Evolutionary conservation across 1,140 invertebrate genomes (phyloP).

Genomic region (Aradophagus sp.): DNA sequence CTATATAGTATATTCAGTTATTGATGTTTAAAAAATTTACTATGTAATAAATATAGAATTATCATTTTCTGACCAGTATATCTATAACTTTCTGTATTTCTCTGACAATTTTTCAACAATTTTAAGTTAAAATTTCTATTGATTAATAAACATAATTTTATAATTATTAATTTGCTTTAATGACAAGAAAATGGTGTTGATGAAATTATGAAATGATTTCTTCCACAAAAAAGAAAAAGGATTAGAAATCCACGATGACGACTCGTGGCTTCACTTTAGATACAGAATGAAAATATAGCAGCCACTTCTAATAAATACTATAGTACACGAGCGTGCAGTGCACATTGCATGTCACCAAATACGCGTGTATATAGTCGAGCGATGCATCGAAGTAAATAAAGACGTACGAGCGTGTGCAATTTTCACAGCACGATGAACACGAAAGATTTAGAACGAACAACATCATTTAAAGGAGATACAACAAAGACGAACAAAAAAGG

Average conservation of each 20-base stretch:
- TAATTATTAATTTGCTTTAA: too few relatives aligned
- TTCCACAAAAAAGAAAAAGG: too few relatives aligned
- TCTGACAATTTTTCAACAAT: too few relatives aligned
- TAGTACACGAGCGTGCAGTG: conserved; percentile 18
- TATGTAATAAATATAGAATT: too few relatives aligned
- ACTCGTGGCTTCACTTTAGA: conserved; percentile 17
- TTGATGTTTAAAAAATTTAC: too few relatives aligned
- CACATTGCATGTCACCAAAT: conserved; percentile 36
- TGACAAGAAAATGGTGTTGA: too few relatives aligned
- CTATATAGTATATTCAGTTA: too few relatives aligned
- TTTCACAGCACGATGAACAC: conserved; percentile 29
- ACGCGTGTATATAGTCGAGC: conserved; percentile 16
- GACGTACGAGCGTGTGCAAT: conserved; percentile 28
- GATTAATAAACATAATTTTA: too few relatives aligned
- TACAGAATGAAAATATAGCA: conserved; percentile 27
- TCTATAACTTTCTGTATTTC: too few relatives aligned
- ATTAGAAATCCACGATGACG: conserved; percentile 13
- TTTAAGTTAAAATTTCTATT: too few relatives aligned
- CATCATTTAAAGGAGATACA: conserved; percentile 14
- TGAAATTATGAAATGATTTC: too few relatives aligned
- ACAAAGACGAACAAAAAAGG: background rate
- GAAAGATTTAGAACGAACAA: conserved; percentile 20
- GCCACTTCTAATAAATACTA: conserved; percentile 38
- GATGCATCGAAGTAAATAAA: conserved; percentile 41
- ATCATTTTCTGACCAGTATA: too few relatives aligned